Evolutionary conservation across 2,888 invertebrate species (phyloP).

Genomic region (Drosophila picticornis): DNA sequence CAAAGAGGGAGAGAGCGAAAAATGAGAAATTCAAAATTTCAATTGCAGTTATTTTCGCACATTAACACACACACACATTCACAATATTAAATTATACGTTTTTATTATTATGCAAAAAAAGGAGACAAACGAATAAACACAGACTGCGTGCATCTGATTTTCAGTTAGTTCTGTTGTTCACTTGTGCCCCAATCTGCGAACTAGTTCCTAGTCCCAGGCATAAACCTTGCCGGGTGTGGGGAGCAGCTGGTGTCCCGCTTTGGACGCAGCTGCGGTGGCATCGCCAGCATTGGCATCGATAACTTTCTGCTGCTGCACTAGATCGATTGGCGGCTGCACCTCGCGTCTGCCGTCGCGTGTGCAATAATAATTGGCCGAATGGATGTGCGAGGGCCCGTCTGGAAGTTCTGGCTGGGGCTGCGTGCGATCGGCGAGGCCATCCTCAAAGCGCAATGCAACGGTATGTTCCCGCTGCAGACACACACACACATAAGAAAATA

Average conservation of each 20-base stretch:
- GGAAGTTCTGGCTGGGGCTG: constrained; percentile 93
- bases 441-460: constrained; percentile 89
- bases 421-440: constrained; percentile 89
- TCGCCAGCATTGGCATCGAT: constrained; percentile 63
- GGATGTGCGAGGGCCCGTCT: constrained; percentile 91
- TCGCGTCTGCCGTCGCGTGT: constrained; percentile 93
- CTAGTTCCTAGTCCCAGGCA: constrained; percentile 86
- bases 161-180: background rate
- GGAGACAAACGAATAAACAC: constrained; percentile 23
- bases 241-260: constrained; percentile 83
- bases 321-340: constrained; percentile 86
- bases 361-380: constrained; percentile 94
- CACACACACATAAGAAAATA: constrained; percentile 2
- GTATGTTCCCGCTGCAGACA: constrained; percentile 87
- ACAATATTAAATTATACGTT: constrained; percentile 7
- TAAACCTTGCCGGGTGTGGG: constrained; percentile 88
- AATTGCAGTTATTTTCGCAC: background rate
- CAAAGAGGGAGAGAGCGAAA: background rate
- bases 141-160: constrained; percentile 11
- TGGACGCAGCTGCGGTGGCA: constrained; percentile 75
- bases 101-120: constrained; percentile 15
- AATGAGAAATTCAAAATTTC: background rate
- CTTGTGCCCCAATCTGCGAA: background rate
- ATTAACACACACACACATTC: background rate
- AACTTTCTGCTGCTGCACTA: constrained; percentile 69